phyloP scores from a whole-genome alignment of 2,113 vertebrate species.

The Cavia aperea region DNA sequence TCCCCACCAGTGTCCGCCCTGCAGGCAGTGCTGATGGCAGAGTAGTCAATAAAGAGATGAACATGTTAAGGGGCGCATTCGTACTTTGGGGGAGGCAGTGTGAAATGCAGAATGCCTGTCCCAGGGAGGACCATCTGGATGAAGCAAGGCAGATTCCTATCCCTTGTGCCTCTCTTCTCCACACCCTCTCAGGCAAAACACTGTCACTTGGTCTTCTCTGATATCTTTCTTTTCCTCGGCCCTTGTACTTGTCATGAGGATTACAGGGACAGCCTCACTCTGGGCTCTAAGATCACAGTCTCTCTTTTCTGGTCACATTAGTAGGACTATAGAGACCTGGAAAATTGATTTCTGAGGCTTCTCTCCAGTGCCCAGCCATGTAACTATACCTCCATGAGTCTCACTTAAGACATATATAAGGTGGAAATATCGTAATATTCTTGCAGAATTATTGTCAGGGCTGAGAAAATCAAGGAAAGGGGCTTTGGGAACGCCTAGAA shows the following conservation, averaged over 20 bases:
- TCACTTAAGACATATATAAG: background rate
- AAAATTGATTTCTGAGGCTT: background rate
- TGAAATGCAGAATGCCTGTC: too few relatives aligned
- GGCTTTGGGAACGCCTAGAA: background rate
- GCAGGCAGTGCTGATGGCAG: background rate
- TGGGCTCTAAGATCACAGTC: background rate
- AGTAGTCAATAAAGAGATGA: background rate
- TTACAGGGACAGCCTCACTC: background rate
- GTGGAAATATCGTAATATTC: background rate
- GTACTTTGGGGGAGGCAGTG: background rate
- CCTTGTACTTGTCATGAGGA: background rate
- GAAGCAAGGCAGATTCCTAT: background rate
- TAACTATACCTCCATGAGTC: background rate
- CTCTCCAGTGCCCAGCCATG: background rate
- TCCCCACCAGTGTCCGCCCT: background rate
- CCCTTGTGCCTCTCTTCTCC: too few relatives aligned
- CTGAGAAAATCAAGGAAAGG: background rate
- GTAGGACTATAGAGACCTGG: background rate
- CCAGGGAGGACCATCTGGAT: background rate
- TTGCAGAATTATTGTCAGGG: background rate
- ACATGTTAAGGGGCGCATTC: background rate
- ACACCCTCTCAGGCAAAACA: background rate
- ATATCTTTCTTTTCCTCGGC: background rate
- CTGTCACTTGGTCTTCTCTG: background rate
- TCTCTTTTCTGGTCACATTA: background rate